These are phyloP conservation scores for Caradrina kadenii DNA, from an alignment of 2,888 invertebrate species.

Conservation along the genomic window DNA sequence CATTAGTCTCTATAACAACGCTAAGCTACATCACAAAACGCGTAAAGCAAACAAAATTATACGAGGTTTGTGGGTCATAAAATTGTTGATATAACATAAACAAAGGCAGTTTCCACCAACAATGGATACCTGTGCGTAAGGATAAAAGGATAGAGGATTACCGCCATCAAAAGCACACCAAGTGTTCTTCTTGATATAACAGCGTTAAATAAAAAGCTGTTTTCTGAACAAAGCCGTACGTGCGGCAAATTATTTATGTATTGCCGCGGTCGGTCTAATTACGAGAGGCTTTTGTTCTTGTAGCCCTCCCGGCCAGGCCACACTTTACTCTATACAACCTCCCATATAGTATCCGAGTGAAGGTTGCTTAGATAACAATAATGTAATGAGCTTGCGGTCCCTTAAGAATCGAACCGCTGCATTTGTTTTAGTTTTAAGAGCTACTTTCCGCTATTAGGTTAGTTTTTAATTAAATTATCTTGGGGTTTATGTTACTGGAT, in stretches of 20 bases:
- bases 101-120: constrained; percentile 65
- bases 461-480: constrained; percentile 36
- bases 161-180: constrained; percentile 82
- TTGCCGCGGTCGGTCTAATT: constrained; percentile 89
- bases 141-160: constrained; percentile 82
- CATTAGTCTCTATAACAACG: constrained; percentile 28
- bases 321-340: constrained; percentile 77
- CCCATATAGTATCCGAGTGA: constrained; percentile 67
- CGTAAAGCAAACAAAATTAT: constrained; percentile 56
- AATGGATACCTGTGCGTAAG: constrained; percentile 69
- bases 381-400: constrained; percentile 79
- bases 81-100: constrained; percentile 69
- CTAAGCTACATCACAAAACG: constrained; percentile 39
- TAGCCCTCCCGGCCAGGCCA: constrained; percentile 74
- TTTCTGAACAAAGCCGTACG: constrained; percentile 88
- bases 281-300: constrained; percentile 88
- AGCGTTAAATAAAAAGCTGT: constrained; percentile 88
- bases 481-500: background rate
- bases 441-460: constrained; percentile 35
- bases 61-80: constrained; percentile 57
- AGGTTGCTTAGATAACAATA: constrained; percentile 81
- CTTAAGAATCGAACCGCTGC: constrained; percentile 73
- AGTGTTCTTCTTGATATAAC: constrained; percentile 87
- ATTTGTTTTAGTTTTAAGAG: constrained; percentile 69
- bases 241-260: constrained; percentile 90